A percentile compares a stretch with the other conserved stretches of the same genome.
Evolutionary conservation across 2,888 invertebrate species (phyloP).

Genomic region (Meandrusa payeni): DNA sequence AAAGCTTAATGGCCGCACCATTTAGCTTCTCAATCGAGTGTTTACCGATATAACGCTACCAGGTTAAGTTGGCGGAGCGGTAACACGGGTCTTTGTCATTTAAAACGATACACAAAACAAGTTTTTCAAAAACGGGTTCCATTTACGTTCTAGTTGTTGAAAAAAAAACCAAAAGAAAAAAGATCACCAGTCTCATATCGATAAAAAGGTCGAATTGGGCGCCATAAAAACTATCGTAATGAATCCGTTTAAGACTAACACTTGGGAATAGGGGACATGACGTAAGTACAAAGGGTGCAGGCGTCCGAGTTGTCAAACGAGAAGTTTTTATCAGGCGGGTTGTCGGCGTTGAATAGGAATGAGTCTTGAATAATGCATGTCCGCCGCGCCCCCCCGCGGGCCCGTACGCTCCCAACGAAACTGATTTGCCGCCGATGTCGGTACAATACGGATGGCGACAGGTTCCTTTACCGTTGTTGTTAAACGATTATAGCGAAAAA

Average conservation of each 20-base stretch:
- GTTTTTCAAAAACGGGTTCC: slow-evolving; percentile 27
- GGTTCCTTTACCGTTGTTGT: slow-evolving; percentile 35
- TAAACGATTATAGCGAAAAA: slow-evolving; percentile 13
- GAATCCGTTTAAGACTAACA: slow-evolving; percentile 45
- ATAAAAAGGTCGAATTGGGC: slow-evolving; percentile 20
- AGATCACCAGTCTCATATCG: slow-evolving; percentile 3
- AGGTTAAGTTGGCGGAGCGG: slow-evolving; percentile 23
- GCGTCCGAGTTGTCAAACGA: slow-evolving; percentile 77
- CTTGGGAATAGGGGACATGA: slow-evolving; percentile 53
- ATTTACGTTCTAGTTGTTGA: slow-evolving; percentile 21
- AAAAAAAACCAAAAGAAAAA: slow-evolving; percentile 12
- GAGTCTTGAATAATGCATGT: slow-evolving; percentile 78
- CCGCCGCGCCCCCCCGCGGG: slow-evolving; percentile 39
- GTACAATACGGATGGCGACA: slow-evolving; percentile 33
- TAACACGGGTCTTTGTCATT: slow-evolving; percentile 28
- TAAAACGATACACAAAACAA: slow-evolving; percentile 28
- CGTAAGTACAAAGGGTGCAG: slow-evolving; percentile 76
- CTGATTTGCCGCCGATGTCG: slow-evolving; percentile 60
- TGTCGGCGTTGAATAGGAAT: slow-evolving; percentile 78
- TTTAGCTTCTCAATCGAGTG: too few relatives aligned
- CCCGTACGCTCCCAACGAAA: slow-evolving; percentile 36
- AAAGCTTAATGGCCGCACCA: too few relatives aligned
- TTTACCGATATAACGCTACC: slow-evolving; percentile 24
- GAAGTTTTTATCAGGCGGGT: slow-evolving; percentile 77
- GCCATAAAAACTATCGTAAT: slow-evolving; percentile 46